Percentiles rank a stretch among this genome's conserved stretches.
These are phyloP conservation scores for Chrysocyon brachyurus DNA, from an alignment of 2,797 vertebrate species.

Conservation along the genomic window DNA sequence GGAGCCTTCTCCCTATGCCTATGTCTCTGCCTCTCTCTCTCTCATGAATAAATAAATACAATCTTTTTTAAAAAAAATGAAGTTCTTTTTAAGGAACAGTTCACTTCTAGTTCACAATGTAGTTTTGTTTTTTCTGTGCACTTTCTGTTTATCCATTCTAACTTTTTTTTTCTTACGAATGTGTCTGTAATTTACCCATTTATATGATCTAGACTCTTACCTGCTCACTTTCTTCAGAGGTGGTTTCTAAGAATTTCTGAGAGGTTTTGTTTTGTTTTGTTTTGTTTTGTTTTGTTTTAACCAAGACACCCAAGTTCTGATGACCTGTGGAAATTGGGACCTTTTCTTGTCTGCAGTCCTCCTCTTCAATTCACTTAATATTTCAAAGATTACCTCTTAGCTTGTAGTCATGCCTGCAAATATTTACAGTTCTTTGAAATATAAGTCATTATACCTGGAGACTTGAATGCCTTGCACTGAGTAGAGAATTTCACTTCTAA, in stretches of 20 bases:
- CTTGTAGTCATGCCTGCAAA: neutral
- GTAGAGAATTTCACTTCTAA: neutral
- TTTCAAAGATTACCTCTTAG: conserved; percentile 3
- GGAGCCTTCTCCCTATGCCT: too few relatives aligned
- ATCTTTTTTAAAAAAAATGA: neutral
- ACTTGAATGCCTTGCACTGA: neutral
- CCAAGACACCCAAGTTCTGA: neutral
- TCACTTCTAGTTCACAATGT: neutral
- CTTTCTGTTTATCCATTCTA: neutral
- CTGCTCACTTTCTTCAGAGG: neutral
- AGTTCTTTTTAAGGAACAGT: neutral
- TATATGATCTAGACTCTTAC: neutral
- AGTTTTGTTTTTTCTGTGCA: neutral
- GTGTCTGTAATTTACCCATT: neutral
- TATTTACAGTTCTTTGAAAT: conserved; percentile 32
- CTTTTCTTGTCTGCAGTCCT: neutral
- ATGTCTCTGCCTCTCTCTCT: too few relatives aligned
- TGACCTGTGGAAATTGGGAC: conserved; percentile 23
- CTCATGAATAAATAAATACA: too few relatives aligned
- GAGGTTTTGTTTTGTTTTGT: neutral
- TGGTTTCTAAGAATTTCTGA: neutral
- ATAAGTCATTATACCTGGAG: neutral
- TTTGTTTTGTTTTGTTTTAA: neutral
- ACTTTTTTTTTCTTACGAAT: neutral
- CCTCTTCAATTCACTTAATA: conserved; percentile 13